Conservation (phyloP, 2,797 vertebrate species). For the Sardinella longiceps region DNA sequence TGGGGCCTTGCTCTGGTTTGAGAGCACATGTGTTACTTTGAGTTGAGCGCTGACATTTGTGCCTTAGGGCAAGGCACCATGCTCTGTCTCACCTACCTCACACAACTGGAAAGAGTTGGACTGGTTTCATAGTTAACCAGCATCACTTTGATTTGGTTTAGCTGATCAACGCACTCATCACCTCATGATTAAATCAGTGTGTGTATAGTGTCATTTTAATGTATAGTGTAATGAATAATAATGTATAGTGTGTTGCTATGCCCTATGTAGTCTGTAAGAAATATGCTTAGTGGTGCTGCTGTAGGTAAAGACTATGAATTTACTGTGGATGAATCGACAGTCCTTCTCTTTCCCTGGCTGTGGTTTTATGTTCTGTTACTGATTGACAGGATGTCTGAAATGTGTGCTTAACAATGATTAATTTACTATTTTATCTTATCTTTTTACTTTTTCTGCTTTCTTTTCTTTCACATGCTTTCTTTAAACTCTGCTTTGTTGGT, state of each 20-base stretch:
- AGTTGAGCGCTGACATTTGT: not conserved
- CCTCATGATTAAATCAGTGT: not conserved
- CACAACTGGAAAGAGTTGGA: not conserved
- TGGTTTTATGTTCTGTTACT: not conserved
- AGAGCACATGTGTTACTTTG: not conserved
- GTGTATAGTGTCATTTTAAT: not conserved
- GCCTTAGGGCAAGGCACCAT: not conserved
- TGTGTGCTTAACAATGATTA: slow-evolving; percentile 81
- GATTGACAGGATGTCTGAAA: slow-evolving; percentile 57
- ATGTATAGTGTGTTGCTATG: too few relatives aligned
- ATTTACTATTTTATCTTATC: slow-evolving; percentile 87
- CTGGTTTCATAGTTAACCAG: not conserved
- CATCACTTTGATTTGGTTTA: not conserved
- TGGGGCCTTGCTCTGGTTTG: not conserved
- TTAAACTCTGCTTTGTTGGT: slow-evolving; percentile 87
- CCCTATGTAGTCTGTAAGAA: too few relatives aligned
- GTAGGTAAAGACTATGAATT: not conserved
- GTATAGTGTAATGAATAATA: too few relatives aligned
- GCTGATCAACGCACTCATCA: not conserved
- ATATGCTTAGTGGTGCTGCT: not conserved
- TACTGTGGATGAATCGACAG: not conserved
- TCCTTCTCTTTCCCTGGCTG: not conserved
- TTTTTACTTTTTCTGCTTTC: slow-evolving; percentile 58
- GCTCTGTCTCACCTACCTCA: not conserved
- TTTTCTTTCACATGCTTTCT: slow-evolving; percentile 92